Percentiles rank a stretch among this genome's conserved stretches.
Conservation (phyloP, 2,888 invertebrate genomes). For the Oxystoma pomonae region DNA sequence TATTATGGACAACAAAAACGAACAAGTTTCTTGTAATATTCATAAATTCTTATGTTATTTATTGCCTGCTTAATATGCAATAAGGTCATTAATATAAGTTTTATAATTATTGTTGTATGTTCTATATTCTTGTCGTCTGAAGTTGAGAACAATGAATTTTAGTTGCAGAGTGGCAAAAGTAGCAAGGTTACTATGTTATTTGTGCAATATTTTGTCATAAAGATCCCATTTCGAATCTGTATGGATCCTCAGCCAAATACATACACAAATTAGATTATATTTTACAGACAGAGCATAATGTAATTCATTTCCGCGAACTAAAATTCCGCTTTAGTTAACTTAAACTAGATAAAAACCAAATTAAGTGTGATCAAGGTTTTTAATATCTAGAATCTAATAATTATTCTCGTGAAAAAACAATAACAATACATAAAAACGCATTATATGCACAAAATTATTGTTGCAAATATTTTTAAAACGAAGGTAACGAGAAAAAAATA, state of each 20-base stretch:
- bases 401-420: background rate
- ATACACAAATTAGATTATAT: too few species aligned
- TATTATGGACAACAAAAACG: background rate
- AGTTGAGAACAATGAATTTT: background rate
- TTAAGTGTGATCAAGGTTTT: background rate
- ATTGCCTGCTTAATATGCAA: background rate
- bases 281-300: too few species aligned
- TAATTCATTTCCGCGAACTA: background rate
- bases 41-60: background rate
- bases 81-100: background rate
- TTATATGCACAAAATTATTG: background rate
- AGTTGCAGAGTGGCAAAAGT: background rate
- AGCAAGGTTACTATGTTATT: background rate
- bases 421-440: background rate
- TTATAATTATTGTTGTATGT: background rate
- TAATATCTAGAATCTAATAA: background rate
- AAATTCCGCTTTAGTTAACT: background rate
- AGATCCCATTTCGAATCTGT: too few species aligned
- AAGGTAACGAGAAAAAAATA: background rate
- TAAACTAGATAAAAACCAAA: background rate
- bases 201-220: background rate
- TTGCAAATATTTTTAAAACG: background rate
- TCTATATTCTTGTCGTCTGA: background rate
- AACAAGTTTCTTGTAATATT: background rate
- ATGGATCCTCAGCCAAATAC: too few species aligned